phyloP scores from a whole-genome alignment of 2,888 invertebrate genomes.

The Microplitis deprimator region DNA sequence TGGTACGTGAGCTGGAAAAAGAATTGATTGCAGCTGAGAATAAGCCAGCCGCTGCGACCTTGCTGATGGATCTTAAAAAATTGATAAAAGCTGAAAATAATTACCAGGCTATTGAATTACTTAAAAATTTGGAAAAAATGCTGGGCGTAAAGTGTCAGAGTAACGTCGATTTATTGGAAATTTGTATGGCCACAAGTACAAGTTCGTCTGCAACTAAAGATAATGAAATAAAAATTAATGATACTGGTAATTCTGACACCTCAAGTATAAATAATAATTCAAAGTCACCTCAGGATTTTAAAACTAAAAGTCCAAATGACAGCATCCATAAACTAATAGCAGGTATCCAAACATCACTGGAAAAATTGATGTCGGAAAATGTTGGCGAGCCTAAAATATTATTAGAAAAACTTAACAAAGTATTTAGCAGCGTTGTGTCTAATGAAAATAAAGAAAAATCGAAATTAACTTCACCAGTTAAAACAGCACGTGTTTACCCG shows the following conservation, averaged over 20 bases:
- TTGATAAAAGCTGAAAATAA: conserved; percentile 62
- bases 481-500: conserved; percentile 32
- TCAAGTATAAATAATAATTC: background rate
- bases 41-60: conserved; percentile 56
- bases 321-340: conserved; percentile 52
- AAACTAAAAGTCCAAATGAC: conserved; percentile 23
- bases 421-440: conserved; percentile 47
- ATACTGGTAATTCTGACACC: background rate
- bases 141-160: conserved; percentile 60
- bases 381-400: conserved; percentile 54
- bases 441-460: background rate
- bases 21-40: conserved; percentile 58
- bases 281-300: background rate
- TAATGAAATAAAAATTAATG: conserved; percentile 41
- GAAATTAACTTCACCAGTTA: conserved; percentile 10
- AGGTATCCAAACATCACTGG: conserved; percentile 57
- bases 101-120: conserved; percentile 58
- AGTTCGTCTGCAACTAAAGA: conserved; percentile 47
- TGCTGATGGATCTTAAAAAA: conserved; percentile 63
- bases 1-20: conserved; percentile 54
- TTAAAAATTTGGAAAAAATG: conserved; percentile 62
- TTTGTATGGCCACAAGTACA: conserved; percentile 6
- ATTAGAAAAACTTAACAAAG: conserved; percentile 56
- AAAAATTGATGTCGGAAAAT: conserved; percentile 55
- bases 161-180: conserved; percentile 61